Evolutionary conservation across 2,113 vertebrate genomes (phyloP).

Genomic region (Ellobius talpinus): DNA sequence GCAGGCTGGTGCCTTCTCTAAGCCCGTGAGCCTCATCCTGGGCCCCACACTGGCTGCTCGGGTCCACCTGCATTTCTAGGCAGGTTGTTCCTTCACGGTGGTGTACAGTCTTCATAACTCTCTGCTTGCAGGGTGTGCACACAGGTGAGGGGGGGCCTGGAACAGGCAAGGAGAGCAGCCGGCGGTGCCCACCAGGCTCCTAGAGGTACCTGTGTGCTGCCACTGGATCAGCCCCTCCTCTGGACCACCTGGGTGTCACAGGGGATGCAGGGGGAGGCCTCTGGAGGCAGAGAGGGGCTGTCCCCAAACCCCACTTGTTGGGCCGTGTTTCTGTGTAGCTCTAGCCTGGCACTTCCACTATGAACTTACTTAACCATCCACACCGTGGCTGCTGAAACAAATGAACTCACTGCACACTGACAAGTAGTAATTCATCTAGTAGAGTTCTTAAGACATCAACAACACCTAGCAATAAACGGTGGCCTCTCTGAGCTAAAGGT

Average conservation of each 20-base stretch:
- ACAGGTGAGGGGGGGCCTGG: neutral
- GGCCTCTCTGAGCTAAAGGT: slow-evolving; percentile 84
- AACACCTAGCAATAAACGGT: slow-evolving; percentile 85
- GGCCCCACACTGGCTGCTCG: accelerated
- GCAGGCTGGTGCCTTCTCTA: neutral
- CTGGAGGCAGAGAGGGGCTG: accelerated
- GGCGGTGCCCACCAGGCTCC: too few species aligned
- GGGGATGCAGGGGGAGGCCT: accelerated
- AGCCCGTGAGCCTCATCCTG: neutral
- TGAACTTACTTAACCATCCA: slow-evolving; percentile 86
- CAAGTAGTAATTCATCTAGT: slow-evolving; percentile 72
- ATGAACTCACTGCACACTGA: slow-evolving; percentile 86
- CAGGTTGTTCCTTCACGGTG: neutral
- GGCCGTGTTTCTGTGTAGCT: slow-evolving; percentile 74
- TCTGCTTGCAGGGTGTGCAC: neutral
- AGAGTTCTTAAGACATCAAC: slow-evolving; percentile 79
- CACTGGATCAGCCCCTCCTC: neutral
- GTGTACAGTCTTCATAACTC: too few species aligned
- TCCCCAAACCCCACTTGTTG: slow-evolving; percentile 54
- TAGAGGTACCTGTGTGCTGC: too few species aligned
- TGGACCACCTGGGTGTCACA: neutral
- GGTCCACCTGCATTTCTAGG: neutral
- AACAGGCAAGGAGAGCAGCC: too few species aligned
- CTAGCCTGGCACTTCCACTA: slow-evolving; percentile 83
- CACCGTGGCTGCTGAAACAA: slow-evolving; percentile 86